Conservation (phyloP, 2,113 vertebrate species). For the Scalopus aquaticus region DNA sequence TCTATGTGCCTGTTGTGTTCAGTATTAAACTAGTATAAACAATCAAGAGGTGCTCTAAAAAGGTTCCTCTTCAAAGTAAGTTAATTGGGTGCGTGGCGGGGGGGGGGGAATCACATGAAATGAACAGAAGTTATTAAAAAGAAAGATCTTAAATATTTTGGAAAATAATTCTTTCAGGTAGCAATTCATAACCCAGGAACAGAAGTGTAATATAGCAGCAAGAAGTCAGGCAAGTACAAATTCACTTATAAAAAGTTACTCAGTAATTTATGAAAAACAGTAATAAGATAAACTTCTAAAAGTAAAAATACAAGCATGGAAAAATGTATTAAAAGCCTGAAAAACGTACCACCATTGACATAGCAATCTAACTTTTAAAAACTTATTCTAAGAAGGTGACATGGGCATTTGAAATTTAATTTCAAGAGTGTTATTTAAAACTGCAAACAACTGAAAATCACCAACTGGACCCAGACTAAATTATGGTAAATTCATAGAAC, state of each 20-base stretch:
- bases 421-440: constrained; percentile 11
- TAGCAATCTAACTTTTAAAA: background rate
- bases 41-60: background rate
- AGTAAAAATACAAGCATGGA: too few species aligned
- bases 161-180: too few species aligned
- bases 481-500: background rate
- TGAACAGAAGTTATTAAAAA: too few species aligned
- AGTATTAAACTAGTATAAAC: background rate
- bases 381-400: background rate
- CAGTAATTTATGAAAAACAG: too few species aligned
- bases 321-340: background rate
- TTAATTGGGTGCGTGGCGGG: too few species aligned
- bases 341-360: background rate
- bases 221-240: too few species aligned
- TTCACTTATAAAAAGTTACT: too few species aligned
- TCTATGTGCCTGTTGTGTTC: background rate
- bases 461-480: background rate
- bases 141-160: too few species aligned
- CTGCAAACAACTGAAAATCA: background rate
- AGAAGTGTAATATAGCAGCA: too few species aligned
- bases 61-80: background rate
- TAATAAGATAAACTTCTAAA: too few species aligned
- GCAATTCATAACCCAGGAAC: too few species aligned
- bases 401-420: background rate
- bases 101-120: too few species aligned